Percentiles rank a stretch among this genome's conserved stretches.
phyloP scores from a whole-genome alignment of 1,140 invertebrate species.

The Polyergus mexicanus region DNA sequence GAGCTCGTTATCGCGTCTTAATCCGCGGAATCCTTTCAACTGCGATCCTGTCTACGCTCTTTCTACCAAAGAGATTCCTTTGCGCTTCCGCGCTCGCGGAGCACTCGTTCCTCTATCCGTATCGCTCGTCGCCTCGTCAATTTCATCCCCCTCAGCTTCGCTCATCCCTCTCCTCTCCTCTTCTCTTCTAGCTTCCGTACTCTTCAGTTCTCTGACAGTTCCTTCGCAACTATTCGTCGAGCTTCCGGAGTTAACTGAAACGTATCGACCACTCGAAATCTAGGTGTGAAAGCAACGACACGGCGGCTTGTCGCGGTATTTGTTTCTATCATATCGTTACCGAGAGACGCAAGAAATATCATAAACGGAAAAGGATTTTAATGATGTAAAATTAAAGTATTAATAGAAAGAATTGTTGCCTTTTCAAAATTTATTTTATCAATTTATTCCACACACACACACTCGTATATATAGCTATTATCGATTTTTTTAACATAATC shows the following conservation, averaged over 20 bases:
- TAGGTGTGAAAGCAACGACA: neutral
- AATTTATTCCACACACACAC: neutral
- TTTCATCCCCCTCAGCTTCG: conserved; percentile 43
- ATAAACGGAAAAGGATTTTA: neutral
- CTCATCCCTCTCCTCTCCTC: conserved; percentile 16
- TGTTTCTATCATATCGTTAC: conserved; percentile 3
- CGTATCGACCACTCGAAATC: conserved; percentile 30
- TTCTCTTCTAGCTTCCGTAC: neutral
- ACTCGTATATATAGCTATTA: no score
- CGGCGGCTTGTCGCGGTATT: neutral
- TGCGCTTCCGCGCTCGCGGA: conserved; percentile 13
- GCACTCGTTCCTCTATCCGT: conserved; percentile 18
- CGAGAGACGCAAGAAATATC: neutral
- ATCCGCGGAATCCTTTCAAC: conserved; percentile 81
- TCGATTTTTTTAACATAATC: neutral
- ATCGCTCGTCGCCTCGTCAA: conserved; percentile 27
- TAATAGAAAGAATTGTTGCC: neutral
- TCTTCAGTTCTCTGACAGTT: conserved; percentile 16
- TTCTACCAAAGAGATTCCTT: conserved; percentile 72
- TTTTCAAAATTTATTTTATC: neutral
- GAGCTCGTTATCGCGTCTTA: conserved; percentile 82
- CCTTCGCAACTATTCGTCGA: conserved; percentile 35
- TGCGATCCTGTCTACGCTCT: conserved; percentile 71
- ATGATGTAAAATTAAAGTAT: neutral
- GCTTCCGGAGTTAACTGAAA: conserved; percentile 29